phyloP scores from a whole-genome alignment of 2,113 vertebrate genomes.

The Nettapus auritus region DNA sequence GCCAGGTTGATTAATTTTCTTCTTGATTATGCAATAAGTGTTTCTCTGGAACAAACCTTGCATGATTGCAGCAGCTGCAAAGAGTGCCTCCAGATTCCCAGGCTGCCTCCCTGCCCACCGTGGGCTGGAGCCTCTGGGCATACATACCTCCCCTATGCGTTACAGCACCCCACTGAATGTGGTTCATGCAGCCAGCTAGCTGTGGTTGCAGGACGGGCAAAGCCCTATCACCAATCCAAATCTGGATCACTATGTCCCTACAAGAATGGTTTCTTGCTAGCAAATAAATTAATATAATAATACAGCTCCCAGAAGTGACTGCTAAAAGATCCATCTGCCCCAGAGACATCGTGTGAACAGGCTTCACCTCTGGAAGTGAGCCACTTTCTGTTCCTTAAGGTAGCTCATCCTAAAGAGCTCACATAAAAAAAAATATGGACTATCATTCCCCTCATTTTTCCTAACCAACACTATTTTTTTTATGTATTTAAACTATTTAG shows the following conservation, averaged over 20 bases:
- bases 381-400: not conserved
- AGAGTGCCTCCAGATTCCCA: not conserved
- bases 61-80: not conserved
- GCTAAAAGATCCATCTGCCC: not conserved
- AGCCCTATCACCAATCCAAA: not conserved
- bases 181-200: not conserved
- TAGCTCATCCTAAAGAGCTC: not conserved
- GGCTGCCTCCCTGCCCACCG: not conserved
- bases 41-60: not conserved
- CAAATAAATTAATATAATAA: not conserved
- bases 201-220: not conserved
- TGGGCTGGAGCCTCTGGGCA: not conserved
- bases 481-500: not conserved
- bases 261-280: not conserved
- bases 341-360: not conserved
- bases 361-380: not conserved
- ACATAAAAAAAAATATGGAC: not conserved
- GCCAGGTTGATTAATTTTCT: not conserved
- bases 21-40: not conserved
- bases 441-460: not conserved
- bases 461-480: not conserved
- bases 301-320: not conserved
- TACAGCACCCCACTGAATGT: fast-evolving
- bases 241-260: not conserved
- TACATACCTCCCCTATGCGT: fast-evolving